Base-by-base conservation (phyloP, 2,113 vertebrate genomes). In the Gavia stellata region DNA sequence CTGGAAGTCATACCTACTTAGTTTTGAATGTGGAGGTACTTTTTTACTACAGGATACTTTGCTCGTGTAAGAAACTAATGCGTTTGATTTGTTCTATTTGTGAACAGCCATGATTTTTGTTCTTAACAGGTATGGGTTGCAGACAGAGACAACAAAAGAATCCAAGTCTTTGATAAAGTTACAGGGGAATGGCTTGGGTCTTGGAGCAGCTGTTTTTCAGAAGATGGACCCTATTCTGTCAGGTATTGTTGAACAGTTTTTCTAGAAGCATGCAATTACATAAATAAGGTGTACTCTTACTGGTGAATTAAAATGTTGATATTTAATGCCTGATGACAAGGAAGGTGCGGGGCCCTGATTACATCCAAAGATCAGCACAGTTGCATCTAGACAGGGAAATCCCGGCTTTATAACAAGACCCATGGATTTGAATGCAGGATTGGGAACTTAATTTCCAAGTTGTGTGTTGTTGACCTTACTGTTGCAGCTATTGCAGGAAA, bases 101-200 rank as follows among this genome's bases (percentile, higher is more conserved):
- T 68, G 56, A 82, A 42, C 34, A 80, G 34, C 23, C 12, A 1
- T 28, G 24, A 79, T 61, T 61, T 90, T 81, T 93, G 31, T 61
- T 62, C 91, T 91, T 44, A 66, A 88, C 84, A 99, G 99, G 99
- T 99, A 7, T 99, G 99, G 99, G 99, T 99, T 95, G 99, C 99
- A 17, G 99, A 99, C 96, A 94, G 99, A 96, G 99, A 97, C 50
- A 99, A 99, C 96, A 99, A 98, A 96, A 98, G 99, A 92, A 98
- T 99, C 92, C 99, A 99, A 80, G 99, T 98, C 50, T 99, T 99
- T 96, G 99, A 99, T 96, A 99, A 99, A 70, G 62, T 97, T 73
- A 99, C 99, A 0, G 99, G 99, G n/a, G 99, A 99, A 63, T 99
- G 99, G 99, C 95, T 99, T 34, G 99, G 99, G 12, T 97, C 98